A percentile compares a stretch with the other conserved stretches of the same genome.
Conservation (phyloP, 2,888 invertebrate species). For the Drosophila rubida region DNA sequence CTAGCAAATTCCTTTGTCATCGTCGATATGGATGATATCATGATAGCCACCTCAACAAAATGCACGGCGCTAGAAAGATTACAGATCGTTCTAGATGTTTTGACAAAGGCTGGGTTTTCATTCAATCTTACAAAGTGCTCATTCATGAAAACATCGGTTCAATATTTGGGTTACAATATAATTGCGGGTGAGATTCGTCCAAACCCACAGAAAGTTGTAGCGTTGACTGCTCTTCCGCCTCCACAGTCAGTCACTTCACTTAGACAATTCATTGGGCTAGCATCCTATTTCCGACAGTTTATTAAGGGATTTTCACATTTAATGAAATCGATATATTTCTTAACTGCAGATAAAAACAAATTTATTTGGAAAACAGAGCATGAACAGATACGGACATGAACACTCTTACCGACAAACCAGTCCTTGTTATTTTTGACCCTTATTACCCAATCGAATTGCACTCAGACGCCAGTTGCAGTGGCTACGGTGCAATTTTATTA, state of each 20-base stretch:
- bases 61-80: constrained; percentile 20
- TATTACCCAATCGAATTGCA: constrained; percentile 3
- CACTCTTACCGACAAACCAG: constrained; percentile 1
- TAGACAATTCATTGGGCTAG: constrained; percentile 17
- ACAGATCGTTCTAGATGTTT: constrained; percentile 11
- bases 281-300: constrained; percentile 23
- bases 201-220: constrained; percentile 22
- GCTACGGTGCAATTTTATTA: constrained; percentile 26
- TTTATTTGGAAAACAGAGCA: constrained; percentile 16
- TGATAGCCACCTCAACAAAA: too few relatives aligned
- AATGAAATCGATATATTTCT: constrained; percentile 17
- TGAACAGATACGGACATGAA: constrained; percentile 5
- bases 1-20: constrained; percentile 10
- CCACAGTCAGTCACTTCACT: constrained; percentile 23
- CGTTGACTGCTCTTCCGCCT: constrained; percentile 25
- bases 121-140: background rate
- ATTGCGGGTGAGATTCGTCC: constrained; percentile 22
- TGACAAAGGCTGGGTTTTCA: constrained; percentile 6
- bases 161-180: constrained; percentile 21
- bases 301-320: constrained; percentile 27
- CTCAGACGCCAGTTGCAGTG: constrained; percentile 17
- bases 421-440: too few relatives aligned
- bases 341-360: constrained; percentile 23
- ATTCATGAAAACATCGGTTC: constrained; percentile 20
- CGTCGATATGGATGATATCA: constrained; percentile 20